Base-by-base conservation (phyloP, 2,113 vertebrate species). In the Trogon melanurus region DNA sequence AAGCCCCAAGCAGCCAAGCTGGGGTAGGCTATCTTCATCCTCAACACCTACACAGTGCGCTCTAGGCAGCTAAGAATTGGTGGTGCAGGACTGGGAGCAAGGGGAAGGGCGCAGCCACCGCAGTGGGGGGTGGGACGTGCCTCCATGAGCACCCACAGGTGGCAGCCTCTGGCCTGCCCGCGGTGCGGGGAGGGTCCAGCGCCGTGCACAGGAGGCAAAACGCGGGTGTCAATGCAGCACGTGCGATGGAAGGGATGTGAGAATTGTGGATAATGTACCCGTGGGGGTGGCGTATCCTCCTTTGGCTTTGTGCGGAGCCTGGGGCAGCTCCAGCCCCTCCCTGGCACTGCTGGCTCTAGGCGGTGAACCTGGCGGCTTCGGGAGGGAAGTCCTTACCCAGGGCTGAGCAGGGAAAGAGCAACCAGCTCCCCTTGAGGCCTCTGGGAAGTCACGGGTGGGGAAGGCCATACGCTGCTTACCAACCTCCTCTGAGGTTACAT, bases 121-220 rank as follows among this genome's bases (percentile, higher is more conserved):
- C 11, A 2, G 32, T 45, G 0, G 1, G 29, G 61, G 23, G 53
- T 0, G 4, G 27, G 9, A 29, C 15, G 6, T 9, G 15, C 56
- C 7, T 41, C 60, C 16, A 1, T 0, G 3, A 41, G 72, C 29
- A 1, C 32, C 18, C 15, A 13, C 27, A 23, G n/a, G 56, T 30
- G 54, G 72, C 38, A 44, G 64, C 78, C 65, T 20, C 60, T 3
- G 44, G 29, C 47, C 29, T 7, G 32, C 13, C 61, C 6, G 29
- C 0, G 3, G 13, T 1, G 7, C 0, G 0, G 38, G 36, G 50
- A 58, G 36, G 62, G 13, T 38, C 50, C 2, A 2, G 73, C 2
- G 12, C 22, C 2, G 54, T 4, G 62, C 60, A 9, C 22, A 5
- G 66, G 32, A 45, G 78, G 60, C 34, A 64, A 34, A 65, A 16